Base-by-base conservation (phyloP, 1,140 invertebrate genomes). In the Sycophila sp. region DNA sequence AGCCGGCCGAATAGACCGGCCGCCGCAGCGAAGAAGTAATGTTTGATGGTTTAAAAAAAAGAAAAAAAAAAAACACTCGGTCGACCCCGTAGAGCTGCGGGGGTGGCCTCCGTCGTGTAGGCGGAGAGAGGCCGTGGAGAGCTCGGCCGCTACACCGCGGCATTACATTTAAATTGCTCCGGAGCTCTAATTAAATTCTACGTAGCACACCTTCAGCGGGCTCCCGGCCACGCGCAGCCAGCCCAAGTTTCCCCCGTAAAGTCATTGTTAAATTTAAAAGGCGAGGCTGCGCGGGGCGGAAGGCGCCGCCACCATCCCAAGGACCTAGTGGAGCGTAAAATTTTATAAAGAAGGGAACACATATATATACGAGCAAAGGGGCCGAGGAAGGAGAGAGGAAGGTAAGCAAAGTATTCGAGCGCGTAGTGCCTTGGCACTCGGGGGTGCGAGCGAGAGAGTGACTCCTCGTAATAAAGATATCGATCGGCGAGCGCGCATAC, bases 401-500 rank as follows among this genome's bases (percentile, higher is more conserved):
- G 47, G 19, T 30, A 42, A 30, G 47, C 13, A 30, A 49, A 34
- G 36, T 42, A 42, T 26, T 11, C 22, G 8, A 13, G 36, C 15
- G n/a, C 38, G 8, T n/a, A n/a, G 19, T 59, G 13, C 36, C 42
- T 32, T 47, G 24, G 3, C 19, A n/a, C n/a, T n/a, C n/a, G 58
- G 11, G 51, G 56, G 51, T 55, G 56, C 30, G 67, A 59, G 47
- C 17, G 40, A 36, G 49, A 49, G 45, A 67, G 49, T 30, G 60
- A 36, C 30, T 40, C 28, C 34, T 67, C 67, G 73, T 75, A 75
- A 76, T 76, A 71, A 77, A 76, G 71, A 73, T 75, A 79, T 78
- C 76, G 78, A 80, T 75, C 75, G 56, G 49, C 32, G 45, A 32
- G n/a, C n/a, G 24, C 36, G 56, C 56, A 47, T 72, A 73, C 69